Evolutionary conservation across 2,888 invertebrate genomes (phyloP).

Genomic region (Eugnorisma glareosa): DNA sequence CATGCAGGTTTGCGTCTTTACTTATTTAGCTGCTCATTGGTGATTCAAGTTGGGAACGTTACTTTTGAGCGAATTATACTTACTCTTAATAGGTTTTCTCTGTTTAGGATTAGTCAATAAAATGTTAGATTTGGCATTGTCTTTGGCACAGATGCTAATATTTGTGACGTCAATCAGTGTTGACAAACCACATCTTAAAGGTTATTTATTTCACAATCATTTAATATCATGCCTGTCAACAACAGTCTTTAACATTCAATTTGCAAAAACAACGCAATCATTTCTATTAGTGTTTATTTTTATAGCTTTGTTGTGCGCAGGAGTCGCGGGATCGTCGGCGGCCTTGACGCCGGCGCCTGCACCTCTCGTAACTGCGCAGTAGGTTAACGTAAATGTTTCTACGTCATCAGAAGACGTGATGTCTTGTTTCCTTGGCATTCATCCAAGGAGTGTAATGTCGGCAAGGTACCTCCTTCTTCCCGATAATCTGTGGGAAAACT

Average conservation of each 20-base stretch:
- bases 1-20: neutral
- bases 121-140: neutral
- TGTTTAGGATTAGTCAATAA: neutral
- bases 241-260: conserved; percentile 16
- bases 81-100: neutral
- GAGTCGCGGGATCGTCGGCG: conserved; percentile 69
- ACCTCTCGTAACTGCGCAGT: conserved; percentile 51
- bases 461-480: neutral
- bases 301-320: conserved; percentile 73
- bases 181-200: conserved; percentile 21
- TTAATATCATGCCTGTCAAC: conserved; percentile 10
- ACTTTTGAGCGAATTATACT: neutral
- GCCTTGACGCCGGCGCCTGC: conserved; percentile 71
- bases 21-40: neutral
- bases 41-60: neutral
- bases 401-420: conserved; percentile 22
- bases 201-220: conserved; percentile 11
- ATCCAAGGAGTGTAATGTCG: conserved; percentile 13
- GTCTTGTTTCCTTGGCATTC: conserved; percentile 31
- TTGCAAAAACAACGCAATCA: conserved; percentile 32
- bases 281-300: conserved; percentile 53
- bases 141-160: neutral
- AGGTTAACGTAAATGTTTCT: neutral
- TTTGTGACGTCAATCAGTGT: neutral
- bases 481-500: neutral